Evolutionary conservation across 1,140 invertebrate genomes (phyloP), one percentile per base, ranked within the genome.

Genomic region (Eumeta japonica): DNA sequence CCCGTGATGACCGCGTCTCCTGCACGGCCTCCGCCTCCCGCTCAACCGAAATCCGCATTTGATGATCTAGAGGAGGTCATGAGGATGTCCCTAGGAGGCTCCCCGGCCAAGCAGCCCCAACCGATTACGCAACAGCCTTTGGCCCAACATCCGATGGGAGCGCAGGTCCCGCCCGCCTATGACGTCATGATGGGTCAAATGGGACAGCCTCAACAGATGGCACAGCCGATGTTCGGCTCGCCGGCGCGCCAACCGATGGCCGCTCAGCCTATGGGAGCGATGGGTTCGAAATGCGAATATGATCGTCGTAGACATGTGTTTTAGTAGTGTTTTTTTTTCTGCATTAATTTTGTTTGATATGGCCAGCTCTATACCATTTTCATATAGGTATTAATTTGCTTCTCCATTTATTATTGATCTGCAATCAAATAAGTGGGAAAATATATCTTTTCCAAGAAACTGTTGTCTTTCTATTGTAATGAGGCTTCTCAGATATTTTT

Each of bases 61-160:
- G 84, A 86, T 49, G 84, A 87, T 55, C 70, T 87, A 24, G 84
- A 86, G 55, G 83, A 85, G 55, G 82, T 79, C 42, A 86, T 87
- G 60, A 70, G 81, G 11, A 81, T 83, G 77, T 83, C 83, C 32
- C 75, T 85, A 52, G 82, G 82, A 37, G 80, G 79, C 27, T 83
- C 83, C 43, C 83, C 83, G 10, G 79, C 81, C 17, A 70, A 71
- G 42, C 45, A 81, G 11, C 73, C 75, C 35, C 57, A 55, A 51
- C 66, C 62, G 43, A 70, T 65, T 54, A 75, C 57, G 35, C 66
- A 71, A 42, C 72, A 73, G 43, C 70, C 67, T 29, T n/a, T n/a
- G n/a, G n/a, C n/a, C n/a, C n/a, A n/a, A 47, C 71, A 62, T 53
- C 67, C 58, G 44, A 66, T 58, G 61, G 55, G 51, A 38, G 43